Evolutionary conservation across 2,113 vertebrate species (phyloP).

Genomic region (Mus spicilegus): DNA sequence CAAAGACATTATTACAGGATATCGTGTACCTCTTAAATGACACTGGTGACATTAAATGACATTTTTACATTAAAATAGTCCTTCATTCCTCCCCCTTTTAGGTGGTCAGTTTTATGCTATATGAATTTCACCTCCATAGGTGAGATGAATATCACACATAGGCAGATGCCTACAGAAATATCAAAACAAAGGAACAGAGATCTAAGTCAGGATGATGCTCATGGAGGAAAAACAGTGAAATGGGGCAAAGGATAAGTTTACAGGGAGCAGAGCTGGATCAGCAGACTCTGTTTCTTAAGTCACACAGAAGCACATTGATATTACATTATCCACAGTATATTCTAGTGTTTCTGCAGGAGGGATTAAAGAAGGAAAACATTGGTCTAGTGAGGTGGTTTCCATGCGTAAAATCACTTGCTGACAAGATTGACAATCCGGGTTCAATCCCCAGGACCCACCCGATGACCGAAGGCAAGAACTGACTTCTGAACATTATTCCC

Average conservation of each 20-base stretch:
- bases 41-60: no score
- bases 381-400: background rate
- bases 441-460: background rate
- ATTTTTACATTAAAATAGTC: background rate
- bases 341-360: background rate
- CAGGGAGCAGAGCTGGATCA: background rate
- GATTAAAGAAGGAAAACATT: background rate
- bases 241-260: background rate
- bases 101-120: background rate
- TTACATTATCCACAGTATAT: background rate
- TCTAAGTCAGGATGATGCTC: background rate
- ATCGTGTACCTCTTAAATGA: background rate
- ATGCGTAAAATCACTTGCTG: no score
- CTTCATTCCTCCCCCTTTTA: background rate
- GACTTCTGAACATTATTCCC: background rate
- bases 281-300: background rate
- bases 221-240: background rate
- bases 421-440: background rate
- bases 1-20: background rate
- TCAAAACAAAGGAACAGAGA: background rate
- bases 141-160: background rate
- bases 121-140: conserved; percentile 2
- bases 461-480: background rate
- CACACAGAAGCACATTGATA: no score
- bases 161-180: background rate